Base-by-base conservation (phyloP, 2,113 vertebrate genomes). In the Phaethon lepturus region DNA sequence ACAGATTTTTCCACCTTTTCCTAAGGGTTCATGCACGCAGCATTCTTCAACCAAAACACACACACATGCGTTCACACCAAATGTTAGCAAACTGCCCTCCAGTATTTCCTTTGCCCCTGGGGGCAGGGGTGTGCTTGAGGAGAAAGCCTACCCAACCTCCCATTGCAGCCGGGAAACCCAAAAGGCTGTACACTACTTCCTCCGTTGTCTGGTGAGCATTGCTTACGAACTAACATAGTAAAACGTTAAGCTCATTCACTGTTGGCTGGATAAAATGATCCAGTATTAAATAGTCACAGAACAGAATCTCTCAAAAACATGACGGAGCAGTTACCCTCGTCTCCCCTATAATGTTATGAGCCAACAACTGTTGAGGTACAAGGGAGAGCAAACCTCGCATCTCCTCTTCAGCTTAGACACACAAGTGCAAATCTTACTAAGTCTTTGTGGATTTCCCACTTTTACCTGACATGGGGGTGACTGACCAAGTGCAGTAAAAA, bases 61-160 rank as follows among this genome's bases (percentile, higher is more conserved):
- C 14, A 24, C 3, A 8, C 0, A 0, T 2, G 5, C 3, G 0
- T 49, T 44, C 35, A 47, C 11, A 45, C 22, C 52, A 66, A 62
- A n/a, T 1, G 26, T 52, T 18, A 67, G 42, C 42, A 58, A 86
- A 67, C 7, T 17, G 11, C 8, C 11, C 24, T 68, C 31, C 25
- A 42, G 28, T 7, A 50, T 33, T 68, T 50, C 73, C 25, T 29
- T 52, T 59, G 35, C 2, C 38, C n/a, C 25, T 10, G 31, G 33
- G 58, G 40, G 18, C 18, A 73, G 18, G 6, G 25, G 4, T 28
- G 15, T 28, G 42, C 55, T 47, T 17, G 28, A 88, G 50, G 31
- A 64, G 28, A 69, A 77, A 68, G 45, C 13, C 19, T 23, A 53
- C 26, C 24, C 25, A 40, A 67, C 4, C 13, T 17, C 53, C 7